Conservation (phyloP, 2,797 vertebrate genomes). For the Catharus ustulatus region DNA sequence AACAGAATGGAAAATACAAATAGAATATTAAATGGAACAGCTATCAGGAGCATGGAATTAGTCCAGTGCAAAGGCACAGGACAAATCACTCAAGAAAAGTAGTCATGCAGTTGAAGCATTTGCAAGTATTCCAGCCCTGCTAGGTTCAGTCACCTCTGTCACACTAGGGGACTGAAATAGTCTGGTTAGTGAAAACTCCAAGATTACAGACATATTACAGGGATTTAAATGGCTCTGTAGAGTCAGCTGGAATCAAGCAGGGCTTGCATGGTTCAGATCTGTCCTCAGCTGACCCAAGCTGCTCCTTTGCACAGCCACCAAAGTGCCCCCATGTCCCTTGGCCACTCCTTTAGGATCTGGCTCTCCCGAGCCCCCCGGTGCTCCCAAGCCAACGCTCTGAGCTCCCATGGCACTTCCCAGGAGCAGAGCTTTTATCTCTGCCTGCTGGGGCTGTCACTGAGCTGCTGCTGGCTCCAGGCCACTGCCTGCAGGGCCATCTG, state of each 20-base stretch:
- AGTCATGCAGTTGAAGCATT: neutral
- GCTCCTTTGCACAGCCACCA: neutral
- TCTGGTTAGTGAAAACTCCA: neutral
- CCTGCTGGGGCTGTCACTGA: rapidly evolving
- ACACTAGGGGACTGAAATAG: neutral
- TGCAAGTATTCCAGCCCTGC: neutral
- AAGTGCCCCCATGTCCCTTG: rapidly evolving
- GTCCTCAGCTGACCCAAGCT: neutral
- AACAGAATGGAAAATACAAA: conserved; percentile 47
- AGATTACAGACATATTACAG: neutral
- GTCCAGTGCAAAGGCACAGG: neutral
- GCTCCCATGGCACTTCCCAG: rapidly evolving
- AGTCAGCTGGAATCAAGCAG: neutral
- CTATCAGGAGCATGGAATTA: neutral
- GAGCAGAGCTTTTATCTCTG: rapidly evolving
- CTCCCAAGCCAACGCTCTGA: rapidly evolving
- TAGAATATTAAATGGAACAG: conserved; percentile 43
- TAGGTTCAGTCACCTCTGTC: neutral
- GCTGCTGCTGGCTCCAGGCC: neutral
- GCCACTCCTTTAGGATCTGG: neutral
- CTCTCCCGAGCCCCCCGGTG: rapidly evolving
- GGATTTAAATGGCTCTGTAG: neutral
- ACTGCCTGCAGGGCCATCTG: conserved; percentile 7
- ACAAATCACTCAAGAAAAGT: neutral
- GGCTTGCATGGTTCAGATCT: neutral